These are phyloP conservation scores for Microhierax caerulescens DNA, from an alignment of 2,797 vertebrate species.

Conservation along the genomic window DNA sequence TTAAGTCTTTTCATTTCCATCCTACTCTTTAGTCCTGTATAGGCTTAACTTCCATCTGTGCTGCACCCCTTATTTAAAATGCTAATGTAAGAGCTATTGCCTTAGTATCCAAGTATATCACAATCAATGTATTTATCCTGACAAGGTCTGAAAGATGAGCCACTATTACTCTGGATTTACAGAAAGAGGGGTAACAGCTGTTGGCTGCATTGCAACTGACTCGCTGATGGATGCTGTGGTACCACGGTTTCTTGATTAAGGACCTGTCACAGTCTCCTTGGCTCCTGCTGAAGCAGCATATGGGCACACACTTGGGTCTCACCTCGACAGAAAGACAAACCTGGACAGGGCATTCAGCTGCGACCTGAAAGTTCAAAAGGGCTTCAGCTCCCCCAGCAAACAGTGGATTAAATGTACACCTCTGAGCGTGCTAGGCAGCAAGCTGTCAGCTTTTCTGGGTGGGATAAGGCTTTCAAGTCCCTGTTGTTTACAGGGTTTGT, in stretches of 20 bases:
- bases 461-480: background rate
- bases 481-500: background rate
- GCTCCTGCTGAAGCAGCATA: background rate
- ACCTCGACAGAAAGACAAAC: background rate
- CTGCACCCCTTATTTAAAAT: background rate
- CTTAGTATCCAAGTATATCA: background rate
- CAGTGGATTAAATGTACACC: background rate
- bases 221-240: background rate
- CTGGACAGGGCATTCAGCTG: background rate
- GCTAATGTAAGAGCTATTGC: background rate
- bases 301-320: background rate
- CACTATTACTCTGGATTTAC: background rate
- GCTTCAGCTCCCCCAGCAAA: background rate
- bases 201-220: background rate
- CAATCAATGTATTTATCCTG: background rate
- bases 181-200: background rate
- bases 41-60: background rate
- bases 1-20: background rate
- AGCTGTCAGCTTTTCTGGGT: background rate
- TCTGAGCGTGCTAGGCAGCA: background rate
- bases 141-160: background rate
- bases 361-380: background rate
- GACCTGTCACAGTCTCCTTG: background rate
- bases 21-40: background rate
- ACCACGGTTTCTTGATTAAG: background rate